These are phyloP conservation scores for Melipona quadrifasciata DNA, from an alignment of 1,140 invertebrate genomes.

Conservation along the genomic window DNA sequence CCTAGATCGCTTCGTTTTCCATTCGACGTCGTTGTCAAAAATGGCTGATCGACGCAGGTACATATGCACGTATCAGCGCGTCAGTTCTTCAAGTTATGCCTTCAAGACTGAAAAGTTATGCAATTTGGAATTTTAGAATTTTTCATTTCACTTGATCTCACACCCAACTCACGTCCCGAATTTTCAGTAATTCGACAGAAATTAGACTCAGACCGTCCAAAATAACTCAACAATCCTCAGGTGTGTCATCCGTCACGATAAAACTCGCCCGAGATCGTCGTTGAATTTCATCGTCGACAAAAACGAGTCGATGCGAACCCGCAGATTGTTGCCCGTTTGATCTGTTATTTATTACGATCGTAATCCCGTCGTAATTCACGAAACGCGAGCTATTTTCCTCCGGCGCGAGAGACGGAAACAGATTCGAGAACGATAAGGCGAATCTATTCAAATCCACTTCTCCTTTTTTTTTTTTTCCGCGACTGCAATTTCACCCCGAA, in stretches of 20 bases:
- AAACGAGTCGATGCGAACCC: neutral
- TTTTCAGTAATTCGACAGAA: no score
- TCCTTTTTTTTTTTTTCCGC: constrained; percentile 35
- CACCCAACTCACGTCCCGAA: no score
- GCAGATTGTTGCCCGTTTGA: neutral
- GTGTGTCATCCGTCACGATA: neutral
- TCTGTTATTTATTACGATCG: constrained; percentile 18
- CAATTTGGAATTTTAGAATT: no score
- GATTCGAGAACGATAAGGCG: constrained; percentile 38
- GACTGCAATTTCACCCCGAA: constrained; percentile 51
- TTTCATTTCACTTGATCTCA: no score
- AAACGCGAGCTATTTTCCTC: neutral
- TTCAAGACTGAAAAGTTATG: no score
- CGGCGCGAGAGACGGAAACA: neutral
- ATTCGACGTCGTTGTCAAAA: neutral
- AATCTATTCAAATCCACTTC: constrained; percentile 42
- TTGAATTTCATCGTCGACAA: neutral
- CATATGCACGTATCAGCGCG: neutral
- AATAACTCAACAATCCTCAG: no score
- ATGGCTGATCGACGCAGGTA: no score
- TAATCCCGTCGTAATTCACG: constrained; percentile 5
- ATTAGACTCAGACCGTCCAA: no score
- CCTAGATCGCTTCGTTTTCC: no score
- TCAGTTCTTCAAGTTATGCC: no score
- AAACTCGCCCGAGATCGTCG: neutral